Conservation (phyloP, 1,140 invertebrate species). For the Manduca sexta region DNA sequence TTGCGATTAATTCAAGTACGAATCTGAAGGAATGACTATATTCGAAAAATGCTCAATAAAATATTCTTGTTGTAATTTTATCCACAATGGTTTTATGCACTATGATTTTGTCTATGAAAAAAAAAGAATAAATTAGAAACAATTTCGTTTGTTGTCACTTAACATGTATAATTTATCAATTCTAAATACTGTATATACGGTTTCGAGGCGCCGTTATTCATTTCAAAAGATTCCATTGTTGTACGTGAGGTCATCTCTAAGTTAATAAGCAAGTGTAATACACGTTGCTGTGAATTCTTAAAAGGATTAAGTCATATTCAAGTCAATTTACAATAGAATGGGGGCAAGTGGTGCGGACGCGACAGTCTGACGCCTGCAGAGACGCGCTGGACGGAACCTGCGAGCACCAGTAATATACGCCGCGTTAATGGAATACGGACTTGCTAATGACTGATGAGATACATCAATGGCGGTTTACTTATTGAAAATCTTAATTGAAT, state of each 20-base stretch:
- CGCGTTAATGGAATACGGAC: background rate
- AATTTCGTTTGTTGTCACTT: too few relatives aligned
- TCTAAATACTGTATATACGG: too few relatives aligned
- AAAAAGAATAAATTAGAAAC: too few relatives aligned
- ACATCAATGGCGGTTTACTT: too few relatives aligned
- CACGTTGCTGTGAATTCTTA: constrained; percentile 38
- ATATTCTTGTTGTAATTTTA: too few relatives aligned
- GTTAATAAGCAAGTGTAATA: constrained; percentile 33
- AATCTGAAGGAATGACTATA: too few relatives aligned
- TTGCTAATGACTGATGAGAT: background rate
- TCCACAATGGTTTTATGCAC: too few relatives aligned
- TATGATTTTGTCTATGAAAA: too few relatives aligned
- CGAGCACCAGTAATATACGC: background rate
- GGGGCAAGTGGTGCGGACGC: constrained; percentile 49
- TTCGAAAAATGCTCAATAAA: too few relatives aligned
- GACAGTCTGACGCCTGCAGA: constrained; percentile 42
- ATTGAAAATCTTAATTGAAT: too few relatives aligned
- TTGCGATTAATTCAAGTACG: too few relatives aligned
- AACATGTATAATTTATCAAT: too few relatives aligned
- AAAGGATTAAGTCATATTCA: constrained; percentile 64
- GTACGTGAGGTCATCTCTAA: constrained; percentile 41
- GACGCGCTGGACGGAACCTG: background rate
- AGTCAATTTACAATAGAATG: constrained; percentile 57
- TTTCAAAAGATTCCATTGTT: constrained; percentile 13
- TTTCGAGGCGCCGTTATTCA: background rate